These are phyloP conservation scores for Holothuria leucospilota DNA, from an alignment of 53 echinoderm and acorn worm species.

Conservation along the genomic window DNA sequence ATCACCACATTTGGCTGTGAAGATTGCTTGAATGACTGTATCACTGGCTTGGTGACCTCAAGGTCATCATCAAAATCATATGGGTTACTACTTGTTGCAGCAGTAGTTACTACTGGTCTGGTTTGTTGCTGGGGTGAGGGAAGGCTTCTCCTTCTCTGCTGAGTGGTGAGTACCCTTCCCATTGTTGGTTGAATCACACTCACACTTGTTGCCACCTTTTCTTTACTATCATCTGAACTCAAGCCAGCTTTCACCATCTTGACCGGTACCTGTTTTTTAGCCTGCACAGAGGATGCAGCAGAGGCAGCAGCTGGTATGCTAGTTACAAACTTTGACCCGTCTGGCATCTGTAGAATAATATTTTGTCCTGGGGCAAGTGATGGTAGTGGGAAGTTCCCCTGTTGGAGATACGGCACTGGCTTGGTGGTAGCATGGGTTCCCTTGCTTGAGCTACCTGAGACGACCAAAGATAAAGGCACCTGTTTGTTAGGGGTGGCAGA, in stretches of 20 bases:
- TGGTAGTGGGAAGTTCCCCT: constrained; percentile 10
- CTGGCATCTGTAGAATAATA: constrained; percentile 91
- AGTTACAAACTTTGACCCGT: constrained; percentile 83
- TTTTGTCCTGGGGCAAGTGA: constrained; percentile 63
- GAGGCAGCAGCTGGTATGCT: constrained; percentile 56
- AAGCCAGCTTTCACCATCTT: neutral
- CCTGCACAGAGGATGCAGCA: neutral
- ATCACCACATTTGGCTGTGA: neutral
- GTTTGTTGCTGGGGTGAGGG: constrained; percentile 6
- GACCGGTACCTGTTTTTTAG: neutral
- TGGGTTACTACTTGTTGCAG: neutral
- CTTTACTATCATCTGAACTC: neutral
- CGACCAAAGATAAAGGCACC: constrained; percentile 37
- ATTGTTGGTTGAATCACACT: neutral
- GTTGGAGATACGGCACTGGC: constrained; percentile 33
- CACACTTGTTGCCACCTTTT: neutral
- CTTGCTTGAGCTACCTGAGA: constrained; percentile 17
- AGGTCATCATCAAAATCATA: constrained; percentile 37
- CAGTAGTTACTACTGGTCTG: constrained; percentile 5
- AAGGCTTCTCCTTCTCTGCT: neutral
- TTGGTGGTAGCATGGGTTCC: constrained; percentile 4
- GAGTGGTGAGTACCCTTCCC: neutral
- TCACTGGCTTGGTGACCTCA: neutral
- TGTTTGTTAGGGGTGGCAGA: constrained; percentile 3
- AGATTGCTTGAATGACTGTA: neutral